Base-by-base conservation (phyloP, 2,888 invertebrate species). In the Idaea biselata region DNA sequence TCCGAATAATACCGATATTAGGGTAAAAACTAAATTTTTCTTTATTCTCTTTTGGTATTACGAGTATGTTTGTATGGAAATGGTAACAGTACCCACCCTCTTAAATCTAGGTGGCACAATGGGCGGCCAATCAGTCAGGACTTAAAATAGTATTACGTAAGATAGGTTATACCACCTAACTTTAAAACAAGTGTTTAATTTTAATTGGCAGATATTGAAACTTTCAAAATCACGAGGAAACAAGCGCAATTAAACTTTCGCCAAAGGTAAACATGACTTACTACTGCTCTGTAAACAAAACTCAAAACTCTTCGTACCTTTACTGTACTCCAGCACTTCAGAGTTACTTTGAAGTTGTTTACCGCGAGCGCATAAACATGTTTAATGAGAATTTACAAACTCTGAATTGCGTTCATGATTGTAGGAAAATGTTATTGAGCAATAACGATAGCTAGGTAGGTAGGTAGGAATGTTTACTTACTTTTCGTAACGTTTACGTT, bases 181-280 rank as follows among this genome's bases (percentile, higher is more conserved):
- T 25, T 25, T 25, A 25, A n/a, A 44, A 7, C 14, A 33, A 14
- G 33, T 33, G 11, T 44, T 14, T 44, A 14, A 3, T 44, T 44
- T 44, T 44, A 44, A 44, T 44, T 44, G 44, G 44, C 14, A 8
- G 44, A 44, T 44, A 44, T 44, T 44, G 44, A 44, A 44, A 8
- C 14, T 44, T 44, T 14, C 8, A 44, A 44, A 14, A 25, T 5
- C 3, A 25, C 5, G 25, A 44, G 44, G 14, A 44, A 44, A 44
- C 44, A 44, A 44, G 44, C 64, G 64, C 66, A 72, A 73, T 71
- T 67, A 68, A 74, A 74, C 72, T 74, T 44, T 44, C 8, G 14
- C 14, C 11, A 44, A 59, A 61, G 55, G 55, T 60, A 64, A 54
- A 33, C 62, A 61, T 58, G 59, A 61, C 65, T 69, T 67, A 66